A percentile compares a stretch with the other conserved stretches of the same genome.
Conservation (phyloP, 1,140 invertebrate genomes). For the Drosophila sucinea region DNA sequence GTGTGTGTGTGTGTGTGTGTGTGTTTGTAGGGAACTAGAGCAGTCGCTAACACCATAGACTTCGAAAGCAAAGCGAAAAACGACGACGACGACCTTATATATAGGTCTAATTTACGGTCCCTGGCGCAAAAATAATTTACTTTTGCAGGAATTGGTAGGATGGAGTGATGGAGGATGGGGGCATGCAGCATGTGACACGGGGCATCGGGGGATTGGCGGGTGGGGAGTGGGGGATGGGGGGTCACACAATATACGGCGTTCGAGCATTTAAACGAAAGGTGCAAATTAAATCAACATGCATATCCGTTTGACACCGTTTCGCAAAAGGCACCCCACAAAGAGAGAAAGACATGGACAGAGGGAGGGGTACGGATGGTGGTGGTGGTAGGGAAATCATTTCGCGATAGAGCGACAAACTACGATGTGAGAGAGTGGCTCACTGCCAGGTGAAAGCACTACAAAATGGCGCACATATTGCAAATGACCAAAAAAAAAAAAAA, state of each 20-base stretch:
- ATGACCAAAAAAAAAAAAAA: slow-evolving; percentile 73
- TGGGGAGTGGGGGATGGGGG: not conserved
- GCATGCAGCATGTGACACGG: no score
- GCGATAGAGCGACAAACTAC: slow-evolving; percentile 6
- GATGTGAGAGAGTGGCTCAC: no score
- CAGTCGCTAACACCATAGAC: slow-evolving; percentile 15
- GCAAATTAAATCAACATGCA: slow-evolving; percentile 82
- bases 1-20: slow-evolving; percentile 4
- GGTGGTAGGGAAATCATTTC: not conserved
- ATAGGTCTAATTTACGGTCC: slow-evolving; percentile 70
- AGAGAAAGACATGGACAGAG: not conserved
- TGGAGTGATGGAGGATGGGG: not conserved
- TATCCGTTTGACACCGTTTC: slow-evolving; percentile 81
- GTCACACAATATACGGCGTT: slow-evolving; percentile 15
- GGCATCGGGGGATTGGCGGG: not conserved
- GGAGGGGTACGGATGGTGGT: not conserved
- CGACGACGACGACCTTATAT: slow-evolving; percentile 29
- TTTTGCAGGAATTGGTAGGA: slow-evolving; percentile 26
- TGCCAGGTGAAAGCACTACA: slow-evolving; percentile 25
- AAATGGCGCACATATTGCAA: slow-evolving; percentile 72
- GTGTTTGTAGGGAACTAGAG: slow-evolving; percentile 49
- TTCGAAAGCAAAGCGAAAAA: not conserved
- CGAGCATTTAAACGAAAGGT: slow-evolving; percentile 73
- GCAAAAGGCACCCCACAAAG: slow-evolving; percentile 41
- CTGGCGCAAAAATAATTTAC: slow-evolving; percentile 68